These are phyloP conservation scores for Apis cerana DNA, from an alignment of 1,140 invertebrate genomes.

Conservation along the genomic window DNA sequence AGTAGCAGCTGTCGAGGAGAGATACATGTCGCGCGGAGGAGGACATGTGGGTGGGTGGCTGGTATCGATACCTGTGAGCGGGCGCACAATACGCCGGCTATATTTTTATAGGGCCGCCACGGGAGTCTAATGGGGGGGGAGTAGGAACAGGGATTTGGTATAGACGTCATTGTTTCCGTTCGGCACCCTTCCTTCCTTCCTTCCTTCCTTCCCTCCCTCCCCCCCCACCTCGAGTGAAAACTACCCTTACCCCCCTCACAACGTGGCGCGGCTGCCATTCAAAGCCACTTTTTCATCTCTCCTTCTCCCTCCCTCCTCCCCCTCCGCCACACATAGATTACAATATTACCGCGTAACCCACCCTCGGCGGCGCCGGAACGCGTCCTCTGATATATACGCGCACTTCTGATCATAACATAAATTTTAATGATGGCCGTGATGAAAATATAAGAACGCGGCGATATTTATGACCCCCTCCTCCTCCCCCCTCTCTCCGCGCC, in stretches of 20 bases:
- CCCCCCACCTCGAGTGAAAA: constrained; percentile 66
- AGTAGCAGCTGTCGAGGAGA: background rate
- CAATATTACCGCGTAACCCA: constrained; percentile 77
- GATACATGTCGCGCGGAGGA: constrained; percentile 45
- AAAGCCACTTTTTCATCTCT: constrained; percentile 79
- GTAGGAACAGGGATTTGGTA: constrained; percentile 73
- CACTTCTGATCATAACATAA: constrained; percentile 81
- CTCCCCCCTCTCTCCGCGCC: no score
- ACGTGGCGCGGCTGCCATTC: constrained; percentile 71
- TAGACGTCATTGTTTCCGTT: constrained; percentile 79
- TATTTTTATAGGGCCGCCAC: constrained; percentile 75
- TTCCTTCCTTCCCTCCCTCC: constrained; percentile 36
- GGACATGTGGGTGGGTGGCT: no score
- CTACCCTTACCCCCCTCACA: constrained; percentile 72
- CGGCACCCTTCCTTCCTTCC: constrained; percentile 69
- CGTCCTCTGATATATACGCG: constrained; percentile 75
- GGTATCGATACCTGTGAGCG: constrained; percentile 60
- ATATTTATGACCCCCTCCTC: constrained; percentile 74
- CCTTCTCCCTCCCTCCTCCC: constrained; percentile 63
- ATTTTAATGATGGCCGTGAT: constrained; percentile 81
- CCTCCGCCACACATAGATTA: constrained; percentile 79
- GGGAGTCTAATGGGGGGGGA: constrained; percentile 73
- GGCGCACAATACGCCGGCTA: constrained; percentile 66
- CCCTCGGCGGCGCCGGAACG: constrained; percentile 50
- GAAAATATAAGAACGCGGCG: constrained; percentile 80